Percentiles rank a stretch among this genome's conserved stretches.
These are phyloP conservation scores for Neodiprion fabricii DNA, from an alignment of 1,140 invertebrate species.

Conservation along the genomic window DNA sequence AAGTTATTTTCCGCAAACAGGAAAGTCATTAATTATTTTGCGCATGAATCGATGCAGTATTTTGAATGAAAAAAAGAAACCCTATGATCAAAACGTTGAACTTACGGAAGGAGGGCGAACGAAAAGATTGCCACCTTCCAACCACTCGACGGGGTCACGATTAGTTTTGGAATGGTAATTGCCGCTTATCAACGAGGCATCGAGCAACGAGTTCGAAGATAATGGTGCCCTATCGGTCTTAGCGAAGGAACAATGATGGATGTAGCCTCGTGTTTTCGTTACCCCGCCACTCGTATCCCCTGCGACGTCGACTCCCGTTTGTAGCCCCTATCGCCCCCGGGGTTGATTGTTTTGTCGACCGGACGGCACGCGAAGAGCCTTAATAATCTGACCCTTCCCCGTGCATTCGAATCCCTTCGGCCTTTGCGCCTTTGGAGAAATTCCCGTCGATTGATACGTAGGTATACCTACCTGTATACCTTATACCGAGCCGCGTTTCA, in stretches of 20 bases:
- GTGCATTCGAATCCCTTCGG: not conserved
- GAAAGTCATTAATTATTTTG: not conserved
- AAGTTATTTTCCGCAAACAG: not conserved
- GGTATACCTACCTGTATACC: no score
- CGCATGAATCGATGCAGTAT: no score
- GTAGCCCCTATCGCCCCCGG: not conserved
- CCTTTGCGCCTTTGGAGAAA: no score
- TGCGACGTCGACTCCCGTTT: not conserved
- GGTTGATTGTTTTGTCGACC: slow-evolving; percentile 7
- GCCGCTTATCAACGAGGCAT: not conserved
- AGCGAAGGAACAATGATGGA: not conserved
- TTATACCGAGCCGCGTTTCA: no score
- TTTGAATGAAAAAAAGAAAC: no score
- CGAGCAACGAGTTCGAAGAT: not conserved
- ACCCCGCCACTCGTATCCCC: not conserved
- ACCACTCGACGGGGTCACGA: not conserved
- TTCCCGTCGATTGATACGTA: no score
- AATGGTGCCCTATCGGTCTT: slow-evolving; percentile 1
- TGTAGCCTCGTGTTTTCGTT: slow-evolving; percentile 3
- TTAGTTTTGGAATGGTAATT: slow-evolving; percentile 7
- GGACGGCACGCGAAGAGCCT: not conserved
- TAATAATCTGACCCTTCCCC: not conserved
- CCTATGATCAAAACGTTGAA: no score
- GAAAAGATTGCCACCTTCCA: no score
- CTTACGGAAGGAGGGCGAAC: no score